phyloP scores from a whole-genome alignment of 2,888 invertebrate genomes.

The Thelaira solivaga region DNA sequence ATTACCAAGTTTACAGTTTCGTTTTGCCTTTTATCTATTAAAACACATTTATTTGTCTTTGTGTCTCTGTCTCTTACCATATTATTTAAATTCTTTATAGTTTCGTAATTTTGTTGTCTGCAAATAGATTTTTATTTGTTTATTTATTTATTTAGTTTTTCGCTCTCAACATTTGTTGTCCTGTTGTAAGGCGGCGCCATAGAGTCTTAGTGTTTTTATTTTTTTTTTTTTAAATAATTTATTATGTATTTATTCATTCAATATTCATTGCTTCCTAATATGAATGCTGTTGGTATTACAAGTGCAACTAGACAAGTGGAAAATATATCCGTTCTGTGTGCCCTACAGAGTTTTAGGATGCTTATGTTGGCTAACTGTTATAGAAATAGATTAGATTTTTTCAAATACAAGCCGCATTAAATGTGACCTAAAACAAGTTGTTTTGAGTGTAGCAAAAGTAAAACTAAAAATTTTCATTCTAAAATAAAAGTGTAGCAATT shows the following conservation, averaged over 20 bases:
- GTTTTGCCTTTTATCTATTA: not conserved
- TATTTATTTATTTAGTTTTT: not conserved
- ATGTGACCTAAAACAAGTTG: too few relatives aligned
- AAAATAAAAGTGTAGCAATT: too few relatives aligned
- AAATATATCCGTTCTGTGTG: slow-evolving; percentile 8
- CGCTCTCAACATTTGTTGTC: slow-evolving; percentile 19
- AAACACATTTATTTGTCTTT: not conserved
- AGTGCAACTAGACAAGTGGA: slow-evolving; percentile 7
- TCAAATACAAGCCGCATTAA: too few relatives aligned
- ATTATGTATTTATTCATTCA: slow-evolving; percentile 53
- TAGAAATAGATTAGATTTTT: too few relatives aligned
- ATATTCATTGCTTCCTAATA: slow-evolving; percentile 58
- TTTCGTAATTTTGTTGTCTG: slow-evolving; percentile 39
- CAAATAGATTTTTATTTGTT: not conserved
- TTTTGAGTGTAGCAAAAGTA: too few relatives aligned
- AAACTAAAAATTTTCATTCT: too few relatives aligned
- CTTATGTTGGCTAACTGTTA: too few relatives aligned
- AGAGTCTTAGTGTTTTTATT: slow-evolving; percentile 8
- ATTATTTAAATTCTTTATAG: slow-evolving; percentile 27
- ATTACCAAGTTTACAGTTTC: slow-evolving; percentile 12
- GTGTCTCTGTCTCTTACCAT: not conserved
- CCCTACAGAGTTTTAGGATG: too few relatives aligned
- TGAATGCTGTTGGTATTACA: slow-evolving; percentile 25
- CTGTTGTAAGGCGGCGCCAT: slow-evolving; percentile 6
- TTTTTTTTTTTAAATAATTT: slow-evolving; percentile 23